Percentiles rank a stretch among this genome's conserved stretches.
Conservation (phyloP, 2,888 invertebrate genomes). For the Strigamia maritima region DNA sequence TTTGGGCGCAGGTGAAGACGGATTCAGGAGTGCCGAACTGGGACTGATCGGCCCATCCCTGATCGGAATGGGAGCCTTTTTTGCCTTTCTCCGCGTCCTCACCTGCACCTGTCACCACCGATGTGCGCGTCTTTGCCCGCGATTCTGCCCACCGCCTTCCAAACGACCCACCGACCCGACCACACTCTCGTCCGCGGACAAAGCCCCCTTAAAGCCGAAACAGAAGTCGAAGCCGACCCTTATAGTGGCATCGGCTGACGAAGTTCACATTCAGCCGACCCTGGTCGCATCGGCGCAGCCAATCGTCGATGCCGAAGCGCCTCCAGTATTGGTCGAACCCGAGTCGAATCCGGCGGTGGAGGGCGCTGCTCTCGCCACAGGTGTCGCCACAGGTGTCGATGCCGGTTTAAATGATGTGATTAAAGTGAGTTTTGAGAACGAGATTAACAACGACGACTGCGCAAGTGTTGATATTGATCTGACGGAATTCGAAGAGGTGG, state of each 20-base stretch:
- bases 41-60: constrained; percentile 81
- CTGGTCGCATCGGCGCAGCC: not conserved
- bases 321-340: not conserved
- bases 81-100: constrained; percentile 76
- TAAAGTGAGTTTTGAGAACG: constrained; percentile 24
- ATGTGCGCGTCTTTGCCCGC: constrained; percentile 27
- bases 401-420: not conserved
- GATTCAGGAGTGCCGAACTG: constrained; percentile 67
- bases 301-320: not conserved
- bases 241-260: not conserved
- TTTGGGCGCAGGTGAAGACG: constrained; percentile 83
- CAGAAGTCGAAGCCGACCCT: not conserved
- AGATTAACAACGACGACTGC: not conserved
- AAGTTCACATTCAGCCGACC: not conserved
- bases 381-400: not conserved
- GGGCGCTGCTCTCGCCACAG: not conserved
- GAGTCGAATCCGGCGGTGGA: not conserved
- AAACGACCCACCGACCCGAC: not conserved
- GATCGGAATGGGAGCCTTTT: constrained; percentile 72
- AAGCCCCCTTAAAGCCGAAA: too few relatives aligned
- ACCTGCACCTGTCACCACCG: constrained; percentile 59
- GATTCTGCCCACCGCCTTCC: not conserved
- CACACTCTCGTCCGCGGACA: not conserved
- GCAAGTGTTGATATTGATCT: not conserved
- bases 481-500: constrained; percentile 37